Conservation (phyloP, 2,888 invertebrate species). For the Nemurella pictetii region DNA sequence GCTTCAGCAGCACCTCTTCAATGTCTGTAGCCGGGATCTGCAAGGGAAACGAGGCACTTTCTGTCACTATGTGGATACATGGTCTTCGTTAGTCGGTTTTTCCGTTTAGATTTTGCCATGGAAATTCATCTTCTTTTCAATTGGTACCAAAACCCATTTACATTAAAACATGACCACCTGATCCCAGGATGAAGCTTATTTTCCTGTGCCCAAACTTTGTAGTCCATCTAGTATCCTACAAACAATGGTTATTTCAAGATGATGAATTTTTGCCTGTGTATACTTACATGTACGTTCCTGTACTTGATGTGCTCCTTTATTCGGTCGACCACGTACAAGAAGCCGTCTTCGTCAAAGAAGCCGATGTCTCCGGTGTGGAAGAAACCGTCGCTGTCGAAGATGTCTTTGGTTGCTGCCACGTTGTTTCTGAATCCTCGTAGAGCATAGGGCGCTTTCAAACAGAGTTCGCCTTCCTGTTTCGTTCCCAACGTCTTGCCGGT, state of each 20-base stretch:
- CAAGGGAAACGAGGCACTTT: too few species aligned
- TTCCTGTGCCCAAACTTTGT: too few species aligned
- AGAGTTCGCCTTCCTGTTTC: slow-evolving; percentile 12
- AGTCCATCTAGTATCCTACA: too few species aligned
- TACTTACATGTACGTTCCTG: slow-evolving; percentile 52
- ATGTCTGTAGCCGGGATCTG: slow-evolving; percentile 9
- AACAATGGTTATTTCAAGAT: too few species aligned
- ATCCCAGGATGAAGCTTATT: too few species aligned
- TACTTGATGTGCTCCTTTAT: slow-evolving; percentile 58
- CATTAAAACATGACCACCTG: too few species aligned
- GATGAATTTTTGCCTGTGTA: too few species aligned
- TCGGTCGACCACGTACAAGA: slow-evolving; percentile 53
- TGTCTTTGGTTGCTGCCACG: neutral
- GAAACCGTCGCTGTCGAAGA: slow-evolving; percentile 20
- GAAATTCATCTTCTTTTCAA: too few species aligned
- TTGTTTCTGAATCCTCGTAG: slow-evolving; percentile 30
- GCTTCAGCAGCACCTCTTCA: slow-evolving; percentile 14
- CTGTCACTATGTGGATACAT: too few species aligned
- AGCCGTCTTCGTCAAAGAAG: slow-evolving; percentile 51
- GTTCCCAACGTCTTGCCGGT: slow-evolving; percentile 18
- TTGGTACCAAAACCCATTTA: too few species aligned
- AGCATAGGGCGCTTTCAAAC: slow-evolving; percentile 2
- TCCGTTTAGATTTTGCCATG: too few species aligned
- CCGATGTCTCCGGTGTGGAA: slow-evolving; percentile 51
- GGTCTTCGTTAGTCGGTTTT: too few species aligned